These are phyloP conservation scores for Tympanuchus pallidicinctus DNA, from an alignment of 2,113 vertebrate genomes.

Conservation along the genomic window DNA sequence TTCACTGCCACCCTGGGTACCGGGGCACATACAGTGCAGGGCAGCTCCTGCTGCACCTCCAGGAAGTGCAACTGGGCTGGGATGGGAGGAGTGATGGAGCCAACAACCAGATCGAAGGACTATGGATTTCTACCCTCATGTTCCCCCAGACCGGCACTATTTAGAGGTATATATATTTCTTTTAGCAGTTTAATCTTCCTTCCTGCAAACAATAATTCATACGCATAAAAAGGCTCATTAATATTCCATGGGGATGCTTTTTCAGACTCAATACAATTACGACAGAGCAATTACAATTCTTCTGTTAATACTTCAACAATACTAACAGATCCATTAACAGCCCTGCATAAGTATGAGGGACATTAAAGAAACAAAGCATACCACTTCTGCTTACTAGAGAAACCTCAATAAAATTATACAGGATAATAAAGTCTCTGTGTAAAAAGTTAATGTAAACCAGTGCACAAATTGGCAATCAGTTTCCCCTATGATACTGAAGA, in stretches of 20 bases:
- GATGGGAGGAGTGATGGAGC: background rate
- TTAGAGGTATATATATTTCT: background rate
- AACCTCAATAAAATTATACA: background rate
- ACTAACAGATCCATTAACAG: constrained; percentile 47
- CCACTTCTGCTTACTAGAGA: constrained; percentile 15
- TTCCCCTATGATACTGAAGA: background rate
- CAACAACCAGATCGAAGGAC: background rate
- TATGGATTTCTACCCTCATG: background rate
- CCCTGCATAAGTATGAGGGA: background rate
- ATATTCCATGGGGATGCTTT: constrained; percentile 49
- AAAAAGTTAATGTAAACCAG: background rate
- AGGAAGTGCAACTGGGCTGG: background rate
- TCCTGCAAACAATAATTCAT: constrained; percentile 22
- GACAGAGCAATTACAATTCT: constrained; percentile 36
- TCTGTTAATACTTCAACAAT: constrained; percentile 49
- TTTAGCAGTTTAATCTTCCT: background rate
- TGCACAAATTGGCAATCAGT: background rate
- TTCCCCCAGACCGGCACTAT: background rate
- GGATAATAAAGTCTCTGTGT: background rate
- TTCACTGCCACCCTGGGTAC: background rate
- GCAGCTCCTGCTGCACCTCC: background rate
- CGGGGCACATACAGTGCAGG: accelerated
- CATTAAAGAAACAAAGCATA: background rate
- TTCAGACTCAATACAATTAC: background rate
- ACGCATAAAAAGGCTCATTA: constrained; percentile 22